Evolutionary conservation across 2,797 vertebrate species (phyloP).

Genomic region (Bryconaethiops microstoma): DNA sequence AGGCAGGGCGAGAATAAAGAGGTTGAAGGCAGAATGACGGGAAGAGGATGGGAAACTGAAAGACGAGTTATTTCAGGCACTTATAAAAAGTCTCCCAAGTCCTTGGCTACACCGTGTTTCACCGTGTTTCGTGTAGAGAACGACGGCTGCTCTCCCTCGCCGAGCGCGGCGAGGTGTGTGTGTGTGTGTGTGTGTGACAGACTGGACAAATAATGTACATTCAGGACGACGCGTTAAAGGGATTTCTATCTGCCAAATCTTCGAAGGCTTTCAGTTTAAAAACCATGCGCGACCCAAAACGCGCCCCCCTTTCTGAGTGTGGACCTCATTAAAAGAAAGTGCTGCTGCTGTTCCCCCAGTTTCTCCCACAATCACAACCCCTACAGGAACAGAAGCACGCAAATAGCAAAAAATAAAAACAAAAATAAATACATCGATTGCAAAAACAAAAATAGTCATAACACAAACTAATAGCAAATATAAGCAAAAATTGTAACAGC

Average conservation of each 20-base stretch:
- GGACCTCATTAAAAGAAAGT: background rate
- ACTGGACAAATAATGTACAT: constrained; percentile 64
- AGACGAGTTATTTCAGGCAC: constrained; percentile 79
- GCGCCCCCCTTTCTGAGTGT: background rate
- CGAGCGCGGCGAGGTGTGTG: constrained; percentile 50
- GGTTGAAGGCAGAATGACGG: constrained; percentile 26
- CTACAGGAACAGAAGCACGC: too few relatives aligned
- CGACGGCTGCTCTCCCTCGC: constrained; percentile 54
- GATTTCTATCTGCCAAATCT: constrained; percentile 64
- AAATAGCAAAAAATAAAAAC: too few relatives aligned
- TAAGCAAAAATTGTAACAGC: too few relatives aligned
- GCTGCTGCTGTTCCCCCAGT: background rate
- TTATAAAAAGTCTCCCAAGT: constrained; percentile 78
- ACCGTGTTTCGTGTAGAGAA: constrained; percentile 67
- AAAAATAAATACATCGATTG: too few relatives aligned
- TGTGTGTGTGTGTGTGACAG: constrained; percentile 48
- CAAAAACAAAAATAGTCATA: too few relatives aligned
- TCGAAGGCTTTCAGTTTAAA: background rate
- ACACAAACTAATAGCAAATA: too few relatives aligned
- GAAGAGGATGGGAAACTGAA: constrained; percentile 46
- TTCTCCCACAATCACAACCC: background rate
- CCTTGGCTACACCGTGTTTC: constrained; percentile 82
- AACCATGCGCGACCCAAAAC: too few relatives aligned
- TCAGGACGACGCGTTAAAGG: constrained; percentile 78
- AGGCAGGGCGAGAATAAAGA: constrained; percentile 29